These are phyloP conservation scores for Oithona nana DNA, from an alignment of 2,888 invertebrate genomes.

Conservation along the genomic window DNA sequence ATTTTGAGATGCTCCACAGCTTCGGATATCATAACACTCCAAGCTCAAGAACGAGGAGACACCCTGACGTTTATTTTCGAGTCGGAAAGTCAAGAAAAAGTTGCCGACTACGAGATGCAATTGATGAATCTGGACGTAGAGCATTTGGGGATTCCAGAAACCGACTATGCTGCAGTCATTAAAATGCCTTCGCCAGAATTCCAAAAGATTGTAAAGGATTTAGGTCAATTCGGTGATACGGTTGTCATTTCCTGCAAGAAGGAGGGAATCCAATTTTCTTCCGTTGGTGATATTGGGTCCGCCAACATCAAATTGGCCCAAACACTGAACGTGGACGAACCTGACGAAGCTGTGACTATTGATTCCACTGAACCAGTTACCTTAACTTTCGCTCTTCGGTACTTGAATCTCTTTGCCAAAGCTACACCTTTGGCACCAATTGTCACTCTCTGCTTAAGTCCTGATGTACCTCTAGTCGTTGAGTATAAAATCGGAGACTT, in stretches of 20 bases:
- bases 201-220: slow-evolving; percentile 86
- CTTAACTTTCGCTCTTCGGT: slow-evolving; percentile 71
- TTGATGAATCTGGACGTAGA: slow-evolving; percentile 96
- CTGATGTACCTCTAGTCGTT: slow-evolving; percentile 86
- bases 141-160: slow-evolving; percentile 92
- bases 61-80: slow-evolving; percentile 91
- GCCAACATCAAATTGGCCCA: slow-evolving; percentile 67
- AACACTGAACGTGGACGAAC: slow-evolving; percentile 74
- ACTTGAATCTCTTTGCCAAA: slow-evolving; percentile 92
- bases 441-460: slow-evolving; percentile 82
- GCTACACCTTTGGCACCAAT: slow-evolving; percentile 76
- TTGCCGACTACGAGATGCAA: slow-evolving; percentile 96
- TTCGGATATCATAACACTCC: slow-evolving; percentile 91
- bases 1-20: slow-evolving; percentile 85
- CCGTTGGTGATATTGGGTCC: slow-evolving; percentile 84
- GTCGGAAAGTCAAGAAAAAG: slow-evolving; percentile 81
- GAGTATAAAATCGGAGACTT: slow-evolving; percentile 89
- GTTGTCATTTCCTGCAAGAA: slow-evolving; percentile 91
- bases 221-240: slow-evolving; percentile 93
- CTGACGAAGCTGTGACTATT: slow-evolving; percentile 80
- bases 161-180: slow-evolving; percentile 88
- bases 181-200: slow-evolving; percentile 74
- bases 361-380: slow-evolving; percentile 96
- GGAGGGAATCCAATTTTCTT: slow-evolving; percentile 85
- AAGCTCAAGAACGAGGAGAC: slow-evolving; percentile 89